Percentiles rank a stretch among this genome's conserved stretches.
These are phyloP conservation scores for Drosophila hydei DNA, from an alignment of 1,140 invertebrate species.

Conservation along the genomic window DNA sequence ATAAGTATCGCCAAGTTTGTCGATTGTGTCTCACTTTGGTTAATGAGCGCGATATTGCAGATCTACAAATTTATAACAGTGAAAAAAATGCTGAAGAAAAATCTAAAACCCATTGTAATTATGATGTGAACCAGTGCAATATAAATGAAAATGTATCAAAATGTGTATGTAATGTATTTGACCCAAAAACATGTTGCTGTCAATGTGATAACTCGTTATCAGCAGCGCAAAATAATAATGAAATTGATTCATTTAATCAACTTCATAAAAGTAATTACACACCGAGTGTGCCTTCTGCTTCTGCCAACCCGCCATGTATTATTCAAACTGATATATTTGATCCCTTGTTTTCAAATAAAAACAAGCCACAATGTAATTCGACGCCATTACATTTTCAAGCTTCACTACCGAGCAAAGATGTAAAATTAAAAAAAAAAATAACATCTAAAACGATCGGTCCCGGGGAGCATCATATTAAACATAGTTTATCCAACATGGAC, in stretches of 20 bases:
- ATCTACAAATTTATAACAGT: conserved; percentile 83
- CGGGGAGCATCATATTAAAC: conserved; percentile 30
- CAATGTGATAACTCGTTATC: conserved; percentile 65
- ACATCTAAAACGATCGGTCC: conserved; percentile 33
- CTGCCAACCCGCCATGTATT: conserved; percentile 43
- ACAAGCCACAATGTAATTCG: conserved; percentile 20
- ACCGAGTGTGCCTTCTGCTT: conserved; percentile 63
- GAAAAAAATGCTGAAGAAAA: conserved; percentile 40
- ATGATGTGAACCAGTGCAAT: conserved; percentile 36
- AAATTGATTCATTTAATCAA: conserved; percentile 50
- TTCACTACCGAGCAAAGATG: conserved; percentile 33
- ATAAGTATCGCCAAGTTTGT: conserved; percentile 86
- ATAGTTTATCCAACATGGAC: conserved; percentile 33
- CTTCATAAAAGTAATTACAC: conserved; percentile 54
- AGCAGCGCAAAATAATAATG: conserved; percentile 46
- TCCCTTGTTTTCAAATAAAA: conserved; percentile 48
- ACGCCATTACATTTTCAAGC: conserved; percentile 48
- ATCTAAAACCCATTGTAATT: conserved; percentile 19
- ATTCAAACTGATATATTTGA: conserved; percentile 47
- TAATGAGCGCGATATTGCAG: conserved; percentile 76
- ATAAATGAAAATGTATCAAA: conserved; percentile 37
- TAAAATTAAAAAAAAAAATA: conserved; percentile 19
- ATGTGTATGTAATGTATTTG: conserved; percentile 60
- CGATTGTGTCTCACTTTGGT: conserved; percentile 84
- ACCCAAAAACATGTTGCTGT: conserved; percentile 57